Conservation (phyloP, 2,113 vertebrate genomes). For the Antechinus stuartii region DNA sequence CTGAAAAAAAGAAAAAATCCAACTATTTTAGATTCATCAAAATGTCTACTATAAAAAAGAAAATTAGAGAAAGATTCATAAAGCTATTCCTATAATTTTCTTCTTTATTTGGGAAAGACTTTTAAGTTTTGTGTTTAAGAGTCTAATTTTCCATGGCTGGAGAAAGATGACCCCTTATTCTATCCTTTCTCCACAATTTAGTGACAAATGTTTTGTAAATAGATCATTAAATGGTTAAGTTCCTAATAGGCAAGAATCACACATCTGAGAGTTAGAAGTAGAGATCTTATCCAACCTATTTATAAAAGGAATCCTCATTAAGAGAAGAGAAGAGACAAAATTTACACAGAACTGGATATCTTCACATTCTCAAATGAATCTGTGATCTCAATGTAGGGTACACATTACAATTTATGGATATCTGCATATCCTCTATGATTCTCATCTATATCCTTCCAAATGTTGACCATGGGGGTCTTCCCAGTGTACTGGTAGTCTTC, state of each 20-base stretch:
- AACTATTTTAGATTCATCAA: not conserved
- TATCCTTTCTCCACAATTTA: not conserved
- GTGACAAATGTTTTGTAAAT: not conserved
- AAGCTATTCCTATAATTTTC: not conserved
- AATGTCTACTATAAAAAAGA: not conserved
- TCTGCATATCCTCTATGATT: not conserved
- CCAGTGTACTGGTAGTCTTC: not conserved
- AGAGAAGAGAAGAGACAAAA: not conserved
- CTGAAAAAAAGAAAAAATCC: not conserved
- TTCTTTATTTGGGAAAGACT: not conserved
- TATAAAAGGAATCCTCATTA: not conserved
- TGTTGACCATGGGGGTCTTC: not conserved
- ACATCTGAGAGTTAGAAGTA: not conserved
- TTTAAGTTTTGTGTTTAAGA: not conserved
- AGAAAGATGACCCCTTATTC: not conserved
- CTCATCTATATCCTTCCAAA: not conserved
- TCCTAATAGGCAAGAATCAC: not conserved
- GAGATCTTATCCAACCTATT: not conserved
- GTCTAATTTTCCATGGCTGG: not conserved
- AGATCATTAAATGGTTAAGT: not conserved
- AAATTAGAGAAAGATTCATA: not conserved
- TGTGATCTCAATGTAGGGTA: not conserved
- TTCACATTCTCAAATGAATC: not conserved
- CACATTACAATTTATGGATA: not conserved
- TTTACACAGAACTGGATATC: not conserved